phyloP scores from a whole-genome alignment of 2,113 vertebrate species.

The Boleophthalmus pectinirostris region DNA sequence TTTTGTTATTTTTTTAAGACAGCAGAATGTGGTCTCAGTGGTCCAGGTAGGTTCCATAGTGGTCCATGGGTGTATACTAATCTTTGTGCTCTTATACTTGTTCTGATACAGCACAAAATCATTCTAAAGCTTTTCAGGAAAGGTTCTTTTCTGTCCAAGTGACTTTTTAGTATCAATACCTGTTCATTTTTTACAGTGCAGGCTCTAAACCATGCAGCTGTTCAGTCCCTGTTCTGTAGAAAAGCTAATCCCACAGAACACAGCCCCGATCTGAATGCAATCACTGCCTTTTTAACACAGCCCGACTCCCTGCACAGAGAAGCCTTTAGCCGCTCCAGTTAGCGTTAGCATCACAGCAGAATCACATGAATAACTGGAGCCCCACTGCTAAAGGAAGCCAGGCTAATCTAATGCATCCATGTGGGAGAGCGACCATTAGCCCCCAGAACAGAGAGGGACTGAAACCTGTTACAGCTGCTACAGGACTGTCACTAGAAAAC shows the following conservation, averaged over 20 bases:
- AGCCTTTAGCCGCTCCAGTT: slow-evolving; percentile 22
- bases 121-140: no score
- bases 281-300: slow-evolving; percentile 45
- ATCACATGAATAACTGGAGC: slow-evolving; percentile 24
- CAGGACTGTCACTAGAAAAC: not conserved
- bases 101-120: no score
- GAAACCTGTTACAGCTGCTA: slow-evolving; percentile 14
- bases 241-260: slow-evolving; percentile 47
- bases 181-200: not conserved
- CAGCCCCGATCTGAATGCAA: slow-evolving; percentile 48
- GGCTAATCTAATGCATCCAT: slow-evolving; percentile 31
- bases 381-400: slow-evolving; percentile 34
- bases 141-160: no score
- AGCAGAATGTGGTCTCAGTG: no score
- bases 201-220: slow-evolving; percentile 36
- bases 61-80: no score
- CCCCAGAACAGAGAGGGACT: not conserved
- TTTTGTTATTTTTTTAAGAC: no score
- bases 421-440: slow-evolving; percentile 33
- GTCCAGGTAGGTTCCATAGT: no score
- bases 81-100: no score
- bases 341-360: slow-evolving; percentile 2
- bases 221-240: slow-evolving; percentile 41
- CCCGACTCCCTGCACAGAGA: slow-evolving; percentile 10
- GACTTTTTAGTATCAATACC: no score